These are phyloP conservation scores for Alosa alosa DNA, from an alignment of 2,113 vertebrate genomes.

Conservation along the genomic window DNA sequence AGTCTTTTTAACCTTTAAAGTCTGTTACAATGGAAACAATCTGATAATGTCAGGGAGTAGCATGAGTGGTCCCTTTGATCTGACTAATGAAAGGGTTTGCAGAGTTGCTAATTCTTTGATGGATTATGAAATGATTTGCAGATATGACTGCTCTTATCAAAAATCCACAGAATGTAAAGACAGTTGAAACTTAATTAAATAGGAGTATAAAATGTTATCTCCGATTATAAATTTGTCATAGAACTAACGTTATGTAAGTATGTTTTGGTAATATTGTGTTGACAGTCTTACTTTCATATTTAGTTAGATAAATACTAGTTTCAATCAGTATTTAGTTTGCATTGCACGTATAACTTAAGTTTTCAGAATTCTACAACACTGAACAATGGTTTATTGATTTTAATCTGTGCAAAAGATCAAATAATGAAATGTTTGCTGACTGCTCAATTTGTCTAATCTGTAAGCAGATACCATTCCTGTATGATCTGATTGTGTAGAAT, in stretches of 20 bases:
- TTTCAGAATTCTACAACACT: not conserved
- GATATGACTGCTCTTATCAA: conserved; percentile 50
- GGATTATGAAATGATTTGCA: conserved; percentile 62
- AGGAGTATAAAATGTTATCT: conserved; percentile 40
- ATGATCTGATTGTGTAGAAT: not conserved
- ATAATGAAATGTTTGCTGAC: not conserved
- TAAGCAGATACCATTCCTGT: not conserved
- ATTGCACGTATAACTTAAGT: not conserved
- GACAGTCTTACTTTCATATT: not conserved
- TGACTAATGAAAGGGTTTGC: conserved; percentile 58
- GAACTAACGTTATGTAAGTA: not conserved
- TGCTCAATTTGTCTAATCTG: not conserved
- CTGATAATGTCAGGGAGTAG: conserved; percentile 56
- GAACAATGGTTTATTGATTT: not conserved
- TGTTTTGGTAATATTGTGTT: not conserved
- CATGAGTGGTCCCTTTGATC: conserved; percentile 58
- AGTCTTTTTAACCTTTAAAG: conserved; percentile 50
- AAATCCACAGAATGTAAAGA: conserved; percentile 44
- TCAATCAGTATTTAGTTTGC: not conserved
- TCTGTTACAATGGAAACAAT: conserved; percentile 49
- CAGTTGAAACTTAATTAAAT: conserved; percentile 8
- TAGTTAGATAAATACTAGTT: not conserved
- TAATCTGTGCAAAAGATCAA: not conserved
- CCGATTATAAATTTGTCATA: not conserved
- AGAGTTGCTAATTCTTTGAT: conserved; percentile 60